phyloP scores from a whole-genome alignment of 1,140 invertebrate species.

The Zaprionus nigranus region DNA sequence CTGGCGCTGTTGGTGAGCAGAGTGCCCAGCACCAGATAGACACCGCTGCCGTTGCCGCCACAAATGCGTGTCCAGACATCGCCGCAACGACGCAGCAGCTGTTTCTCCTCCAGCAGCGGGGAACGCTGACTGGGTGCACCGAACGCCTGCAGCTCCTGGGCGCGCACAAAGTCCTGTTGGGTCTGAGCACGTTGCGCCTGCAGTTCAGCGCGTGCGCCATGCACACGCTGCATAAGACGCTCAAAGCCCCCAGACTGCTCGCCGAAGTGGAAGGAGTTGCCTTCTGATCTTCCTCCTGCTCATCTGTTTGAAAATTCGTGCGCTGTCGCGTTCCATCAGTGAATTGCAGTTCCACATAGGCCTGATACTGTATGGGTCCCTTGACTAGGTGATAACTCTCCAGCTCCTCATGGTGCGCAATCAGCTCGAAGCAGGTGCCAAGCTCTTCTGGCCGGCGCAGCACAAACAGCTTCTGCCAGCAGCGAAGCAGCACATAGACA shows the following conservation, averaged over 20 bases:
- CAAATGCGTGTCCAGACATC: constrained; percentile 67
- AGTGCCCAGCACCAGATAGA: constrained; percentile 46
- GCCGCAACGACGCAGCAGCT: constrained; percentile 55
- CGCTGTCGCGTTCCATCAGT: constrained; percentile 46
- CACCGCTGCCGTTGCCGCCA: constrained; percentile 48
- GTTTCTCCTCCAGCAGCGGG: constrained; percentile 64
- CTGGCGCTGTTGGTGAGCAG: constrained; percentile 53
- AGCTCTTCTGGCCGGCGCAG: constrained; percentile 44
- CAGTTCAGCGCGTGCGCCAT: constrained; percentile 51
- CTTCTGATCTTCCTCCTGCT: background rate
- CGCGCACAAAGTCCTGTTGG: constrained; percentile 43
- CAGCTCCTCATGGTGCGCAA: constrained; percentile 42
- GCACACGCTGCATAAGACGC: constrained; percentile 45
- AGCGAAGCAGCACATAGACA: constrained; percentile 56
- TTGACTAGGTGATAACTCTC: constrained; percentile 33
- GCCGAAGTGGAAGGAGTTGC: background rate
- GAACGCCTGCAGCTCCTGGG: constrained; percentile 40
- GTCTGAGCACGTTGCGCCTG: constrained; percentile 48
- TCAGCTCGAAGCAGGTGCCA: constrained; percentile 46
- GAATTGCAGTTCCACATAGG: constrained; percentile 58
- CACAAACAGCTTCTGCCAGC: constrained; percentile 55
- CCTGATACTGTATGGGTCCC: constrained; percentile 55
- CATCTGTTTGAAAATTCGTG: constrained; percentile 51
- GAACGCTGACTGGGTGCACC: constrained; percentile 54
- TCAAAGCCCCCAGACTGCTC: constrained; percentile 29